Percentiles rank a stretch among this genome's conserved stretches.
Evolutionary conservation across 2,797 vertebrate species (phyloP).

Genomic region (Phalloptychus januarius): DNA sequence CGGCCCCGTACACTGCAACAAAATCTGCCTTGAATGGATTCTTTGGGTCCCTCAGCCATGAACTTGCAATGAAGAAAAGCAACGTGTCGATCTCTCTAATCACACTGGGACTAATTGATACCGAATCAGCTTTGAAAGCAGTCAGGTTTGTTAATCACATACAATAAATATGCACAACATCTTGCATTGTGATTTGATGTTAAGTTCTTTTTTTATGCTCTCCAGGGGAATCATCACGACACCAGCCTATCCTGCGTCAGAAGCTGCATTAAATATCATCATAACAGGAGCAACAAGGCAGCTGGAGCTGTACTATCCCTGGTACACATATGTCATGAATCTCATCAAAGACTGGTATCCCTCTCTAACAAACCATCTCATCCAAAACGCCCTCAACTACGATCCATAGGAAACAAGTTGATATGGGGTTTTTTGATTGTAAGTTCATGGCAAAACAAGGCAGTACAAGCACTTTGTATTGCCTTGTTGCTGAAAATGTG

Average conservation of each 20-base stretch:
- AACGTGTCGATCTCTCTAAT: slow-evolving; percentile 85
- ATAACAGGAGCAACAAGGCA: slow-evolving; percentile 74
- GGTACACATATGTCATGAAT: slow-evolving; percentile 66
- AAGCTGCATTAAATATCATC: slow-evolving; percentile 85
- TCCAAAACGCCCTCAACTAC: slow-evolving; percentile 75
- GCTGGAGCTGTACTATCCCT: slow-evolving; percentile 83
- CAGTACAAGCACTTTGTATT: no score
- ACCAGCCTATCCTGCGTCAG: slow-evolving; percentile 78
- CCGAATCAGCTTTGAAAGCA: slow-evolving; percentile 77
- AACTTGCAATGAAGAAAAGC: slow-evolving; percentile 84
- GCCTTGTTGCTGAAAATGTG: no score
- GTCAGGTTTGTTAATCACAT: slow-evolving; percentile 72
- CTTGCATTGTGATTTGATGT: background rate
- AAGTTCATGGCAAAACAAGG: no score
- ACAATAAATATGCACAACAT: background rate
- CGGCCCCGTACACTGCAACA: slow-evolving; percentile 82
- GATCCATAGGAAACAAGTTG: slow-evolving; percentile 42
- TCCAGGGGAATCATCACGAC: slow-evolving; percentile 71
- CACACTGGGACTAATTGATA: slow-evolving; percentile 86
- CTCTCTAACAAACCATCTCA: slow-evolving; percentile 52
- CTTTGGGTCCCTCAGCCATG: slow-evolving; percentile 82
- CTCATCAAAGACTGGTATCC: slow-evolving; percentile 80
- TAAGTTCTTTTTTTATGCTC: slow-evolving; percentile 18
- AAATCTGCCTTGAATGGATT: slow-evolving; percentile 90
- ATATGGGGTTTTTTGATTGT: background rate